Base-by-base conservation (phyloP, 23 tunicate species). In the Botrylloides violaceus region DNA sequence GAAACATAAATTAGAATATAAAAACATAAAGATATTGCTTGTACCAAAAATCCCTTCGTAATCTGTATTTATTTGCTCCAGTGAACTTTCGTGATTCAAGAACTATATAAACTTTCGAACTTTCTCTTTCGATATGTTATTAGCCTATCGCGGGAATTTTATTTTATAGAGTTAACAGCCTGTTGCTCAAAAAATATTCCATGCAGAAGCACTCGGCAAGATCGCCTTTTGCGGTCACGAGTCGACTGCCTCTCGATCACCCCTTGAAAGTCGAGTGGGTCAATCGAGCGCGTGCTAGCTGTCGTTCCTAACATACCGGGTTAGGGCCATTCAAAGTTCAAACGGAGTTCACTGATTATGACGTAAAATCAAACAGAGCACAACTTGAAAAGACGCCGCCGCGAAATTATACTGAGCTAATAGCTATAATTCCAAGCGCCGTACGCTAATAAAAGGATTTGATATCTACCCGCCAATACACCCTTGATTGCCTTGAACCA, bases 231-330 rank as follows among this genome's bases (percentile, higher is more conserved):
- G 53, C 53, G 53, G 53, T 43, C 53, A 43, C 53, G 15, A 15
- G 15, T 43, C 53, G 9, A 15, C 53, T 9, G 53, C 15, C 15
- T 43, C 15, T 43, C 53, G 53, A 43, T 43, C 53, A 43, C 53
- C 53, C 53, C 53, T 43, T 15, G 53, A 43, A 43, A 43, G 53
- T 43, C 15, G 53, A 43, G 53, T 43, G 53, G 53, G 53, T 43
- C 53, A 15, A 43, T 43, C 53, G 53, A 43, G 53, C 53, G 53
- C 53, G 53, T 43, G 53, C 53, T 43, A 43, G 53, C 53, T 43
- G 53, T 43, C 53, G 53, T 43, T 43, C 53, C 15, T 43, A 43
- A 43, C 53, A 43, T 43, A 43, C 53, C 53, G 53, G 53, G 53
- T 43, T 43, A 43, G 53, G 53, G 53, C 53, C 53, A 43, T 15